Evolutionary conservation across 2,888 invertebrate species (phyloP).

Genomic region (Melanotus villosus): DNA sequence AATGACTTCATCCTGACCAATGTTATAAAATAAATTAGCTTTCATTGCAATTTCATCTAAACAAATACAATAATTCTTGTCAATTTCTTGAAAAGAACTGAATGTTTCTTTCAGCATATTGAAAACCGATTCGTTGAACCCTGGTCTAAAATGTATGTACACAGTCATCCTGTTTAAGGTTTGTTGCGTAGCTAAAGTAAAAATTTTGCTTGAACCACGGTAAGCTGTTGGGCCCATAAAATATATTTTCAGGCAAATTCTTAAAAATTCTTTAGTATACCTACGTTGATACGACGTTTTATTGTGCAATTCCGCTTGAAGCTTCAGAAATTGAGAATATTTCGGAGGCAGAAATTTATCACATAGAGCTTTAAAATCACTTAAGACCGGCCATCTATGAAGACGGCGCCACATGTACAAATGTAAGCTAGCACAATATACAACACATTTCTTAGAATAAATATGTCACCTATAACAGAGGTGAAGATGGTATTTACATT

Average conservation of each 20-base stretch:
- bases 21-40: background rate
- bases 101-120: background rate
- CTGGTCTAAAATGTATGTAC: background rate
- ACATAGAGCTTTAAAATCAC: too few species aligned
- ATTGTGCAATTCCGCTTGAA: too few species aligned
- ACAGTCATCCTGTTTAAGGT: background rate
- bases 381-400: too few species aligned
- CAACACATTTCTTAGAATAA: too few species aligned
- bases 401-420: too few species aligned
- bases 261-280: too few species aligned
- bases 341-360: too few species aligned
- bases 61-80: background rate
- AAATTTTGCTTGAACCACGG: background rate
- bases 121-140: background rate
- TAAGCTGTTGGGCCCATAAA: conserved; percentile 8
- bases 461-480: too few species aligned
- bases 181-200: background rate
- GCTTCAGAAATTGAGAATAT: too few species aligned
- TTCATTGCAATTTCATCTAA: background rate
- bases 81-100: background rate
- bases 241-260: conserved; percentile 26
- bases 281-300: too few species aligned
- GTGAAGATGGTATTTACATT: too few species aligned
- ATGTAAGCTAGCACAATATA: too few species aligned
- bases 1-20: background rate